Percentiles rank a stretch among this genome's conserved stretches.
phyloP scores from a whole-genome alignment of 2,113 vertebrate species.

The Macaca mulatta region DNA sequence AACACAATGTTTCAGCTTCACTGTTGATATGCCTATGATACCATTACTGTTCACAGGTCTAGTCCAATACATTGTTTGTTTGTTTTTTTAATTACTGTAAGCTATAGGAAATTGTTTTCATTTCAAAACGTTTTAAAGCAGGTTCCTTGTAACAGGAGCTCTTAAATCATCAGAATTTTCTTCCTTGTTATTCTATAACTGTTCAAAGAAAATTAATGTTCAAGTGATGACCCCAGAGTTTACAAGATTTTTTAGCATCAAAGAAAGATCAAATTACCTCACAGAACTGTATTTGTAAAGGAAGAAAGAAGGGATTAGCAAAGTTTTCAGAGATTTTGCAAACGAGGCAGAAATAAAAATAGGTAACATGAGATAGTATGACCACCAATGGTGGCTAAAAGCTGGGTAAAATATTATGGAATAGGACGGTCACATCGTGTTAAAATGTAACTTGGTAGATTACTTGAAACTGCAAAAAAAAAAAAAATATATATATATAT shows the following conservation, averaged over 20 bases:
- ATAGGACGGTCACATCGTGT: neutral
- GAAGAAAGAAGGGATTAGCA: neutral
- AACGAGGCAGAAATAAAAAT: neutral
- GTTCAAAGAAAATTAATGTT: slow-evolving; percentile 41
- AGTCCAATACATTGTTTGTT: neutral
- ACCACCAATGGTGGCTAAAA: neutral
- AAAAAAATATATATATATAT: neutral
- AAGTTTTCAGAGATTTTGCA: neutral
- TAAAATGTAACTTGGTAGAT: neutral
- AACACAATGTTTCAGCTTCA: neutral
- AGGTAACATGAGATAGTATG: neutral
- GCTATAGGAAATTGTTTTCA: neutral
- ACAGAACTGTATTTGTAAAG: neutral
- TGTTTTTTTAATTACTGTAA: neutral
- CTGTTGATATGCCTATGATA: slow-evolving; percentile 3
- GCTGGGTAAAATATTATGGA: neutral
- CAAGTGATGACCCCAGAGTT: neutral
- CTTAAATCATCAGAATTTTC: neutral
- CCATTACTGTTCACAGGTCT: neutral
- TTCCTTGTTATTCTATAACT: neutral
- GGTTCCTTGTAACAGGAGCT: neutral
- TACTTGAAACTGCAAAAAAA: neutral
- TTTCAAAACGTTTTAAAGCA: neutral
- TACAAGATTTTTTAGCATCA: neutral
- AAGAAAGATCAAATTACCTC: neutral